These are phyloP conservation scores for Latrodectus hesperus DNA, from an alignment of 2,888 invertebrate genomes.

Conservation along the genomic window DNA sequence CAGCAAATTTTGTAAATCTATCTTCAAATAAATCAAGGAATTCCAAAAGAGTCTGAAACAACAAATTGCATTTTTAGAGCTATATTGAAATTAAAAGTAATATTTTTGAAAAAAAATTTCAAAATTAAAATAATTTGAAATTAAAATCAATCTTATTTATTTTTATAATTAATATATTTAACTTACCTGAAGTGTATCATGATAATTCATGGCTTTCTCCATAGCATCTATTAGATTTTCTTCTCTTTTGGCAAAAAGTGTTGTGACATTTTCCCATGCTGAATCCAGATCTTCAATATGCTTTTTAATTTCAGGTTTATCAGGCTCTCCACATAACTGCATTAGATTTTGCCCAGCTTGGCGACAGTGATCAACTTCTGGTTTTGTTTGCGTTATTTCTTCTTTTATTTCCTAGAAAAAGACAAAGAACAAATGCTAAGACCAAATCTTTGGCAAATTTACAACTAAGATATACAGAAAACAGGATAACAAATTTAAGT, in stretches of 20 bases:
- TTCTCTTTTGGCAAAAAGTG: slow-evolving; percentile 91
- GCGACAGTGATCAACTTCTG: slow-evolving; percentile 94
- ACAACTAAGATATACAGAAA: background rate
- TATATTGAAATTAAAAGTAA: no score
- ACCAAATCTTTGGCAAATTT: no score
- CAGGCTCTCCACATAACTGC: slow-evolving; percentile 94
- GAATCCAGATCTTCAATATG: slow-evolving; percentile 96
- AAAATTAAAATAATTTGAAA: background rate
- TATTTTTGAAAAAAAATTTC: background rate
- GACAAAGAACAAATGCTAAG: background rate
- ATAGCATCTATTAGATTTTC: slow-evolving; percentile 97
- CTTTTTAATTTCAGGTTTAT: slow-evolving; percentile 97
- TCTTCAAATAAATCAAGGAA: slow-evolving; percentile 93
- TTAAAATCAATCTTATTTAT: background rate
- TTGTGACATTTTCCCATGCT: slow-evolving; percentile 96
- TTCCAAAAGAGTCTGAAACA: slow-evolving; percentile 85
- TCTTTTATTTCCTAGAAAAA: slow-evolving; percentile 74
- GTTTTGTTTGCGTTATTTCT: slow-evolving; percentile 82
- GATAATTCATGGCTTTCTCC: slow-evolving; percentile 94
- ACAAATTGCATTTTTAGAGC: background rate
- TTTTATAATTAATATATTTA: background rate
- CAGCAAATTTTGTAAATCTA: slow-evolving; percentile 88
- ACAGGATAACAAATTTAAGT: background rate
- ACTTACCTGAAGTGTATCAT: slow-evolving; percentile 86
- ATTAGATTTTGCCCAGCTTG: slow-evolving; percentile 93